Evolutionary conservation across 2,888 invertebrate genomes (phyloP).

Genomic region (Empis stercorea): DNA sequence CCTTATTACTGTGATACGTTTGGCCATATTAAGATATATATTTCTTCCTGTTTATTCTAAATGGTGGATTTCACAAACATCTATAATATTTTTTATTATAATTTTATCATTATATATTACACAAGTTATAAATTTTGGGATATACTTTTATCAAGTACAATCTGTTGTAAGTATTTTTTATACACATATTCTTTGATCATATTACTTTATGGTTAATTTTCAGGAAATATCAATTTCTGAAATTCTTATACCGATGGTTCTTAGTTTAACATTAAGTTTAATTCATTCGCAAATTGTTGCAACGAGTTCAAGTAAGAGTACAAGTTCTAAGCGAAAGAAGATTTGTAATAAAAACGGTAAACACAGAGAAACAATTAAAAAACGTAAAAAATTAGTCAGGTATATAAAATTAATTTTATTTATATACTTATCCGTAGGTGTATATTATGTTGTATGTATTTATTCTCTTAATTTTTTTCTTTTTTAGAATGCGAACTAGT

Average conservation of each 20-base stretch:
- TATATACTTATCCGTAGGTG: too few species aligned
- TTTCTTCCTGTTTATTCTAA: constrained; percentile 72
- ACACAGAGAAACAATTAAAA: constrained; percentile 22
- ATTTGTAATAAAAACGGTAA: constrained; percentile 24
- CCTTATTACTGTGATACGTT: constrained; percentile 68
- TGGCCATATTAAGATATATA: constrained; percentile 67
- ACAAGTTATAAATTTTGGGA: constrained; percentile 42
- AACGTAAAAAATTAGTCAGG: constrained; percentile 33
- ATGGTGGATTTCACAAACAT: constrained; percentile 90
- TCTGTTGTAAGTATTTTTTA: neutral
- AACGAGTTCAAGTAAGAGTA: constrained; percentile 39
- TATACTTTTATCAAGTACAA: constrained; percentile 33
- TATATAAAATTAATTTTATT: too few species aligned
- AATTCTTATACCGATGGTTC: constrained; percentile 54
- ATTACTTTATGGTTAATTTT: constrained; percentile 7
- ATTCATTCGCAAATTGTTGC: constrained; percentile 73
- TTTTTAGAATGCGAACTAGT: neutral
- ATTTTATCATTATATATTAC: constrained; percentile 65
- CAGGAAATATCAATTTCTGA: constrained; percentile 51
- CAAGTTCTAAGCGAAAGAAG: constrained; percentile 25
- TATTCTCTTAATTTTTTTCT: too few species aligned
- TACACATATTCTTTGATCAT: neutral
- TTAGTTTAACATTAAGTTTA: constrained; percentile 61
- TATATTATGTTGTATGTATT: too few species aligned
- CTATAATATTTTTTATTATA: constrained; percentile 56